Percentiles rank a stretch among this genome's conserved stretches.
phyloP scores from a whole-genome alignment of 2,113 vertebrate species.

The Cyphomyrus plagiostoma region DNA sequence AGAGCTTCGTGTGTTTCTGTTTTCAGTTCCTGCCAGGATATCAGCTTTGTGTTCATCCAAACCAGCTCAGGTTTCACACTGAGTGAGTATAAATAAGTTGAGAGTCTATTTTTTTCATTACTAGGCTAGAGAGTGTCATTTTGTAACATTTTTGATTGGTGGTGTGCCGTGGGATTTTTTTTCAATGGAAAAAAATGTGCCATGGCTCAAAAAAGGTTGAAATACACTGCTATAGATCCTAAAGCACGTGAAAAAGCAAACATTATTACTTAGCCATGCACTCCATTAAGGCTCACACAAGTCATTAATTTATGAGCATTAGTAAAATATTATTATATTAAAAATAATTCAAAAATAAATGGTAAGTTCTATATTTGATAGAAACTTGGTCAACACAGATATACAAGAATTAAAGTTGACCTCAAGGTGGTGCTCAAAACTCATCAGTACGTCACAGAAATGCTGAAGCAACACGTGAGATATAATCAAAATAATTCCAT shows the following conservation, averaged over 20 bases:
- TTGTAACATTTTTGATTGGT: too few relatives aligned
- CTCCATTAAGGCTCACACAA: background rate
- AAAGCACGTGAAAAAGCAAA: background rate
- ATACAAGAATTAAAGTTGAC: background rate
- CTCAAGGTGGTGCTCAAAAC: background rate
- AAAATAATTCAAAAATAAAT: background rate
- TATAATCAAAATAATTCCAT: background rate
- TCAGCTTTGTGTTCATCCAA: too few relatives aligned
- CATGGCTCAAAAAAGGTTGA: too few relatives aligned
- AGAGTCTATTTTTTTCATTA: too few relatives aligned
- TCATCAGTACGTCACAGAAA: background rate
- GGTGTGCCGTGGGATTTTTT: too few relatives aligned
- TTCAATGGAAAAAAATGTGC: too few relatives aligned
- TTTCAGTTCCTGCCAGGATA: too few relatives aligned
- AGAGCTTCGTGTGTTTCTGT: too few relatives aligned
- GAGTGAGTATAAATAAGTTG: too few relatives aligned
- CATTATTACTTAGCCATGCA: background rate
- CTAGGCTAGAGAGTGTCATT: too few relatives aligned
- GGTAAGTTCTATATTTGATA: background rate
- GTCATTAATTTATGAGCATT: background rate
- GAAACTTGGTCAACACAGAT: background rate
- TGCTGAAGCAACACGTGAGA: background rate
- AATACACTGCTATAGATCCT: background rate
- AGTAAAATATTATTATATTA: background rate
- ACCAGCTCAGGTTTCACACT: too few relatives aligned